These are phyloP conservation scores for Cepaea hortensis DNA, from an alignment of 2,888 invertebrate species.

Conservation along the genomic window DNA sequence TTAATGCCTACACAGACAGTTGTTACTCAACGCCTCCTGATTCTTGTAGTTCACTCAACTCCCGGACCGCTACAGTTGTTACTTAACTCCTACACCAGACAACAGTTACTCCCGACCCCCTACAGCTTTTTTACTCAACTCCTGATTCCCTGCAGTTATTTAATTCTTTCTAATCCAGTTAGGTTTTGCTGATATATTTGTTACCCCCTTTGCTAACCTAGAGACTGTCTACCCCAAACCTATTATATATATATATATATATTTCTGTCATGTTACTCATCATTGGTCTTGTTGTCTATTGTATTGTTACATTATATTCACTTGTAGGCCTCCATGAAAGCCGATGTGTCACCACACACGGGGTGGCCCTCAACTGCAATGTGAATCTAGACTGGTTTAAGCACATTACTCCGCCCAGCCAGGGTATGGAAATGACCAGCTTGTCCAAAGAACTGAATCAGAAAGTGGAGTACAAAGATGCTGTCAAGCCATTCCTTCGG, in stretches of 20 bases:
- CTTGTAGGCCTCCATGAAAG: slow-evolving; percentile 85
- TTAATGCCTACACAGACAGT: no score
- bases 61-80: no score
- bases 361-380: slow-evolving; percentile 94
- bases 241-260: neutral
- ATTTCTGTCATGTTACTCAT: neutral
- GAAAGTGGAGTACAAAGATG: slow-evolving; percentile 82
- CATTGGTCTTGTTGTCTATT: neutral
- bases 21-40: no score
- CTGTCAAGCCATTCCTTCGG: slow-evolving; percentile 82
- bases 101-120: no score
- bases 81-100: no score
- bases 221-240: neutral
- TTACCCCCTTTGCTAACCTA: neutral
- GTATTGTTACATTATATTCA: neutral
- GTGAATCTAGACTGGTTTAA: slow-evolving; percentile 94
- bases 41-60: no score
- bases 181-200: neutral
- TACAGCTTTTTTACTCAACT: no score
- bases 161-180: no score
- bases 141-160: no score
- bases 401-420: slow-evolving; percentile 96
- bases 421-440: slow-evolving; percentile 92
- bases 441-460: slow-evolving; percentile 84
- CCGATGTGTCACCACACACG: slow-evolving; percentile 92